Evolutionary conservation across 2,888 invertebrate genomes (phyloP), one percentile per base, ranked within the genome.

Genomic region (Drosophila fulvimacula): DNA sequence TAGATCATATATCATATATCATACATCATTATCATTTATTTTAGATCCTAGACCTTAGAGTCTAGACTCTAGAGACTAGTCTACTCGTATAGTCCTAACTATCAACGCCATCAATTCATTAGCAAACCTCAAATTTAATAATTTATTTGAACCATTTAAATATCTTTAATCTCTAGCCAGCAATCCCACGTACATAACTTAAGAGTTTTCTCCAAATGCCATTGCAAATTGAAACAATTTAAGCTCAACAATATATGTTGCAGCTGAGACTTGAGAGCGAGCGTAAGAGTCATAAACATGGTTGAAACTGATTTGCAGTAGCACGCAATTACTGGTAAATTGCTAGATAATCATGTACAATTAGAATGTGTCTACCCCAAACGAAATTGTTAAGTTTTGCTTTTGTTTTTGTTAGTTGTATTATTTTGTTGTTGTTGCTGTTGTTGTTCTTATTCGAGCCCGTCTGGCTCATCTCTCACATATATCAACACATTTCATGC

Each of bases 401-500:
- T 49, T 53, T 59, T 36, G 42, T 17, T 9, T 42, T 9, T 51
- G 51, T 27, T 36, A 17, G 3, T 34, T 56, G 5, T 32, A 24
- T 46, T 46, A 27, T 32, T n/a, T 32, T 38, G n/a, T 6, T 34
- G 10, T 9, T 21, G 1, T 19, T 32, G 53, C 19, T 27, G 21
- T 32, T 60, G 19, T 44, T 39, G 46, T 38, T 27, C 9, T 21
- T 34, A 17, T n/a, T 11, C n/a, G 46, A 27, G 42, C 30, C 32
- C 53, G 73, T 63, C 77, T 68, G 72, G 49, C 44, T 66, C 60
- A 73, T 77, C 74, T 64, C 67, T 73, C 75, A 79, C 82, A 85
- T 84, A 79, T 70, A 81, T 84, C 82, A 87, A 84, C 82, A 73
- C 79, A 75, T 82, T 80, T 81, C 83, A 78, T 78, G 68, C 71